These are phyloP conservation scores for Dryococelus australis DNA, from an alignment of 2,888 invertebrate genomes.

Conservation along the genomic window DNA sequence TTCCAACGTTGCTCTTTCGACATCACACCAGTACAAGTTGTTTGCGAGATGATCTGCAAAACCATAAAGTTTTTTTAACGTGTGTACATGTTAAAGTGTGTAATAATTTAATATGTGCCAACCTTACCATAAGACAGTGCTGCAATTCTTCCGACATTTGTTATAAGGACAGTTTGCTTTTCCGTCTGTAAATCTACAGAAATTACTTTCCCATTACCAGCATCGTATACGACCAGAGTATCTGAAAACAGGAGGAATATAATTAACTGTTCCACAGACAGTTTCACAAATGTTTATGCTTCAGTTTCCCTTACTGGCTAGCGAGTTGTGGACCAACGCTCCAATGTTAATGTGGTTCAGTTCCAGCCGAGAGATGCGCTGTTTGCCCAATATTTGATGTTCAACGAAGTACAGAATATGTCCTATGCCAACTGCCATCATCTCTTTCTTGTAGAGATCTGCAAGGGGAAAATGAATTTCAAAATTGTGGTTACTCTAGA, in stretches of 20 bases:
- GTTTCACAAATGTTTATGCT: not conserved
- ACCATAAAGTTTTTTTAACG: not conserved
- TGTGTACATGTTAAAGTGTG: not conserved
- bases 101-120: not conserved
- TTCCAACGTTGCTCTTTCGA: slow-evolving; percentile 69
- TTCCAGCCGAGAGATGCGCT: slow-evolving; percentile 59
- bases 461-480: slow-evolving; percentile 51
- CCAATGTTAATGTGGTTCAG: slow-evolving; percentile 60
- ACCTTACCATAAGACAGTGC: slow-evolving; percentile 67
- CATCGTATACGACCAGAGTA: slow-evolving; percentile 61
- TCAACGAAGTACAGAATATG: slow-evolving; percentile 68
- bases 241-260: slow-evolving; percentile 43
- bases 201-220: slow-evolving; percentile 58
- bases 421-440: slow-evolving; percentile 67
- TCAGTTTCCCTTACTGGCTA: slow-evolving; percentile 57
- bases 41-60: slow-evolving; percentile 72
- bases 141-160: slow-evolving; percentile 61
- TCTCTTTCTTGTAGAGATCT: slow-evolving; percentile 59
- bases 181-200: slow-evolving; percentile 55
- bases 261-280: not conserved
- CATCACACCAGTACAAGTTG: slow-evolving; percentile 77
- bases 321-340: slow-evolving; percentile 72
- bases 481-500: too few relatives aligned
- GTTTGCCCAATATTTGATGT: slow-evolving; percentile 72
- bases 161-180: slow-evolving; percentile 54